These are phyloP conservation scores for Crocodylus rhombifer DNA, from an alignment of 2,797 vertebrate genomes.

Conservation along the genomic window DNA sequence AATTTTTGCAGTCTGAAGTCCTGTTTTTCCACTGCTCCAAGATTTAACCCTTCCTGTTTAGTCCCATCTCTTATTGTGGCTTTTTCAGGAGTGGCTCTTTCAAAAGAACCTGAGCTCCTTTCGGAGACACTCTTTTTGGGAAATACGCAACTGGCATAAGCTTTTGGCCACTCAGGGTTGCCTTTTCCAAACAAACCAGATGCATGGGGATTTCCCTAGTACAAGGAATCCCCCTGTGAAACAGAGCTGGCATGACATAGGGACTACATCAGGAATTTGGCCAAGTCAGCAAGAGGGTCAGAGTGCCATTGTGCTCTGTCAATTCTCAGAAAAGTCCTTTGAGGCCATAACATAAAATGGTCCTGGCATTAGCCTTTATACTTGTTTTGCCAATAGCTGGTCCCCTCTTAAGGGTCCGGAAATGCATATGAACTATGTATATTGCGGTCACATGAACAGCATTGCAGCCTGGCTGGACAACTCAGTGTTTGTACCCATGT, in stretches of 20 bases:
- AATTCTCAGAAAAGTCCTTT: neutral
- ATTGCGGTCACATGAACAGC: conserved; percentile 8
- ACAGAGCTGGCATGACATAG: neutral
- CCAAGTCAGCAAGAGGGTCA: neutral
- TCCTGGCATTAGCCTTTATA: neutral
- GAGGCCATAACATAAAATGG: neutral
- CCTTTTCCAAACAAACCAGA: neutral
- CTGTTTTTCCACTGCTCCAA: no score
- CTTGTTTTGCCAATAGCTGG: neutral
- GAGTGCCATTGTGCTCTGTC: neutral
- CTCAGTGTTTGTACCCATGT: neutral
- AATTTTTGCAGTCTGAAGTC: no score
- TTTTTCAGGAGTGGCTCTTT: no score
- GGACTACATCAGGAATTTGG: accelerated
- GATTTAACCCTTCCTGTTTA: no score
- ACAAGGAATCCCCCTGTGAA: neutral
- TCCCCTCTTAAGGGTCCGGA: no score
- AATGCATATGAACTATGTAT: neutral
- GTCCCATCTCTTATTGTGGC: no score
- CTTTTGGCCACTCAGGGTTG: no score
- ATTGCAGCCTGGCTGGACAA: neutral
- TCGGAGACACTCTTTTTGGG: no score
- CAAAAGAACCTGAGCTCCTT: no score
- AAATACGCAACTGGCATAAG: no score
- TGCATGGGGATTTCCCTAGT: neutral